A percentile compares a stretch with the other conserved stretches of the same genome.
Evolutionary conservation across 2,797 vertebrate species (phyloP).

Genomic region (Brotula barbata): DNA sequence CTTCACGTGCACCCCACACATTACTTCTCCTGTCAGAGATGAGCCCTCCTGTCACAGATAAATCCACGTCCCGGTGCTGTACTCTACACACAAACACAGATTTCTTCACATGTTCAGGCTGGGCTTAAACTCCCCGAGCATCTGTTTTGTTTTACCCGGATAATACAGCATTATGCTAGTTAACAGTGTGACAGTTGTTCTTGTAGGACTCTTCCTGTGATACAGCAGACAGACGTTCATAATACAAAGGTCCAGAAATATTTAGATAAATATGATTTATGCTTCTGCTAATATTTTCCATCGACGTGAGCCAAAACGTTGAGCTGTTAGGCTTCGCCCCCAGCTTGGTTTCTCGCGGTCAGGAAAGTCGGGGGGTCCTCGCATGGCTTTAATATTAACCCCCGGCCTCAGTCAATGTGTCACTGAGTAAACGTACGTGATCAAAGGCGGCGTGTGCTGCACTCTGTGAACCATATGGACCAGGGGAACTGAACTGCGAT

Average conservation of each 20-base stretch:
- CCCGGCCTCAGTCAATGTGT: constrained; percentile 59
- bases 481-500: constrained; percentile 34
- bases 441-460: constrained; percentile 28
- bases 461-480: constrained; percentile 38
- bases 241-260: constrained; percentile 63
- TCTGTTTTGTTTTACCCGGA: constrained; percentile 75
- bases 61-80: background rate
- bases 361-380: constrained; percentile 49
- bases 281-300: constrained; percentile 79
- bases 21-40: background rate
- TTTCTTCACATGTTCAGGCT: constrained; percentile 34
- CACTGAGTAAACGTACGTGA: constrained; percentile 48
- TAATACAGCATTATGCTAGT: constrained; percentile 58
- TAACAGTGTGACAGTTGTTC: constrained; percentile 53
- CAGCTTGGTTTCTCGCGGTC: constrained; percentile 66
- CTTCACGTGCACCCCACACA: background rate
- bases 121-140: constrained; percentile 52
- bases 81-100: constrained; percentile 9
- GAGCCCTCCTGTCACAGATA: constrained; percentile 3
- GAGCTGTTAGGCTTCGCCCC: constrained; percentile 21
- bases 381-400: constrained; percentile 66
- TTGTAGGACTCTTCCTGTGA: constrained; percentile 25
- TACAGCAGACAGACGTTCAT: constrained; percentile 28
- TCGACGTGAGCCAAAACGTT: constrained; percentile 64
- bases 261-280: constrained; percentile 77